Evolutionary conservation across 2,888 invertebrate genomes (phyloP), one percentile per base, ranked within the genome.

Genomic region (Nemoura dubitans): DNA sequence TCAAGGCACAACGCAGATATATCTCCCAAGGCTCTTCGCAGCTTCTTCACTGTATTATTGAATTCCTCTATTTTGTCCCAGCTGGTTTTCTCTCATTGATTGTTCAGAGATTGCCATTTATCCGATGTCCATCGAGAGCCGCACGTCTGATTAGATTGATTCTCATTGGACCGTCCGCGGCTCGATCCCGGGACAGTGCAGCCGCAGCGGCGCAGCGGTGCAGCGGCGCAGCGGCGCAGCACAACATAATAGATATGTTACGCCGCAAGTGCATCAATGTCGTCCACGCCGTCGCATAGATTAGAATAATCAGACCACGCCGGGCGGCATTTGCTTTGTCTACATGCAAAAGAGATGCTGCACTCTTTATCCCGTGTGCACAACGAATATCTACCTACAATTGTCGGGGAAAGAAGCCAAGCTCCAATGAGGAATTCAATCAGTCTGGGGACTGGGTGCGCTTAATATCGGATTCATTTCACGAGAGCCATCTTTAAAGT

Each of bases 211-310:
- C n/a, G n/a, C n/a, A n/a, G n/a, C n/a, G n/a, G n/a, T n/a, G n/a
- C n/a, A n/a, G n/a, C n/a, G n/a, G n/a, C n/a, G n/a, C n/a, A n/a
- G n/a, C n/a, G n/a, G n/a, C n/a, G n/a, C n/a, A n/a, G n/a, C n/a
- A 59, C 6, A 3, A 59, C 59, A 59, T 59, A 84, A 84, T 84
- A 76, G 84, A 84, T 84, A 59, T 59, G 76, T 84, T 84, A 84
- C 76, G 27, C 27, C 3, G 76, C 27, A 76, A 84, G 76, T 84
- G 84, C 59, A 84, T 84, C 84, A 84, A 59, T 59, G 84, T 84
- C 84, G n/a, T 10, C 30, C 43, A 26, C 42, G 83, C 25, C 43
- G 27, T n/a, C 26, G 83, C 36, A 83, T 83, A 30, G 21, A 83
- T 83, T 84, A 84, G 28, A 59, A 76, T 27, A 43, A 43, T 76